A percentile compares a stretch with the other conserved stretches of the same genome.
These are phyloP conservation scores for Hypomecis atomaria DNA, from an alignment of 2,888 invertebrate species.

Conservation along the genomic window DNA sequence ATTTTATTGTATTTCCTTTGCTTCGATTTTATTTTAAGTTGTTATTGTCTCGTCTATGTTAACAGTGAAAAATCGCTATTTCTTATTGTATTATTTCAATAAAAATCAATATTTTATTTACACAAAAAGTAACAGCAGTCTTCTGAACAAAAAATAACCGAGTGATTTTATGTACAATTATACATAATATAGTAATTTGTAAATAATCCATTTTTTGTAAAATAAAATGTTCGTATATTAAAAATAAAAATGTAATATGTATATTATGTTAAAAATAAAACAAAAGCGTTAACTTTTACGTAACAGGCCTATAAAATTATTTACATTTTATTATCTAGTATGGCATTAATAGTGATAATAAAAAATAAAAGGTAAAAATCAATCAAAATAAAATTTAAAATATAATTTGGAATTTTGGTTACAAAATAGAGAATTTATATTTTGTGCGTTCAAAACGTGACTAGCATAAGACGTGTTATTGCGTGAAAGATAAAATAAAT, in stretches of 20 bases:
- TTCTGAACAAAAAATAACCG: slow-evolving; percentile 75
- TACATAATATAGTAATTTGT: slow-evolving; percentile 55
- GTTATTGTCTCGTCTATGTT: slow-evolving; percentile 52
- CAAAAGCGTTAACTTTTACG: slow-evolving; percentile 70
- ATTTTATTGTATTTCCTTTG: slow-evolving; percentile 40
- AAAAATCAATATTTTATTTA: slow-evolving; percentile 56
- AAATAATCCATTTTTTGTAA: slow-evolving; percentile 49
- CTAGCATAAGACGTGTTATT: slow-evolving; percentile 84
- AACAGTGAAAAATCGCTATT: slow-evolving; percentile 82
- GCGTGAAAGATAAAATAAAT: slow-evolving; percentile 66
- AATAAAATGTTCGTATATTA: slow-evolving; percentile 42
- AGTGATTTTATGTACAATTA: slow-evolving; percentile 69
- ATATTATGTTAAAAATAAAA: slow-evolving; percentile 60
- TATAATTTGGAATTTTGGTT: slow-evolving; percentile 53
- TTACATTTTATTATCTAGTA: slow-evolving; percentile 80
- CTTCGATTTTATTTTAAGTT: slow-evolving; percentile 56
- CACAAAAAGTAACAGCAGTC: slow-evolving; percentile 78
- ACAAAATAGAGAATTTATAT: slow-evolving; percentile 60
- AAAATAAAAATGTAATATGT: slow-evolving; percentile 75
- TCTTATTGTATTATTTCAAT: slow-evolving; percentile 54
- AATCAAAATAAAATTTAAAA: slow-evolving; percentile 48
- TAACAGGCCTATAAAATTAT: slow-evolving; percentile 68
- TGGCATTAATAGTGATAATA: slow-evolving; percentile 77
- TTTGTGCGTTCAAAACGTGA: slow-evolving; percentile 82
- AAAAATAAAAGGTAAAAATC: slow-evolving; percentile 52